Base-by-base conservation (phyloP, 2,113 vertebrate species). In the Antennarius striatus region DNA sequence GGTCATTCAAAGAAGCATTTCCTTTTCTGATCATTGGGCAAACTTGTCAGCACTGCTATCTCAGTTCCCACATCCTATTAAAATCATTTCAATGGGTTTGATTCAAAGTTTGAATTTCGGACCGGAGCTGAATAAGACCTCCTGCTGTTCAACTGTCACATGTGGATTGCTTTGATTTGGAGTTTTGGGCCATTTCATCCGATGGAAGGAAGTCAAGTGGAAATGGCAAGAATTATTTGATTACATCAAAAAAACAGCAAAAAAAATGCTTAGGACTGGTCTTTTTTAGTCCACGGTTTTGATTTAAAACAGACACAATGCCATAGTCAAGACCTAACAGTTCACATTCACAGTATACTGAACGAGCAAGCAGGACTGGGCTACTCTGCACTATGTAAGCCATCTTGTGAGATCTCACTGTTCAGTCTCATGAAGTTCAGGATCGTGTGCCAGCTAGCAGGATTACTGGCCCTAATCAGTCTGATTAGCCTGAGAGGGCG, bases 1-100 rank as follows among this genome's bases (percentile, higher is more conserved):
- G 96, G 96, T 99, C 96, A 98, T 96, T 97, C 94, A 96, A 91
- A 90, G 79, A 90, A 90, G 46, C 69, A 80, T 89, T 91, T 93
- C 91, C 88, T 89, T 81, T 72, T 77, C 77, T 85, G 84, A 86
- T 88, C 85, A 69, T 75, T 63, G 71, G 71, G 69, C 17, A 48
- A 75, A 82, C 87, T 86, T 75, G 85, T 80, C 79, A 75, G 78
- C 86, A 28, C 79, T 17, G 46, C 79, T 89, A 88, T 91, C 90
- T 90, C 56, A 52, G 78, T 90, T 92, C 85, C 92, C 89, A 90
- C 91, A 92, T 92, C 90, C 89, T 87, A 65, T 86, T 73, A 48
- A 75, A 82, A 88, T 89, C 72, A 86, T 89, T 90, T 91, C 87
- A 89, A 88, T 85, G 79, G 89, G 79, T 78, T 73, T 74, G 80